phyloP scores from a whole-genome alignment of 2,797 vertebrate species.

The Dendrocincla fuliginosa region DNA sequence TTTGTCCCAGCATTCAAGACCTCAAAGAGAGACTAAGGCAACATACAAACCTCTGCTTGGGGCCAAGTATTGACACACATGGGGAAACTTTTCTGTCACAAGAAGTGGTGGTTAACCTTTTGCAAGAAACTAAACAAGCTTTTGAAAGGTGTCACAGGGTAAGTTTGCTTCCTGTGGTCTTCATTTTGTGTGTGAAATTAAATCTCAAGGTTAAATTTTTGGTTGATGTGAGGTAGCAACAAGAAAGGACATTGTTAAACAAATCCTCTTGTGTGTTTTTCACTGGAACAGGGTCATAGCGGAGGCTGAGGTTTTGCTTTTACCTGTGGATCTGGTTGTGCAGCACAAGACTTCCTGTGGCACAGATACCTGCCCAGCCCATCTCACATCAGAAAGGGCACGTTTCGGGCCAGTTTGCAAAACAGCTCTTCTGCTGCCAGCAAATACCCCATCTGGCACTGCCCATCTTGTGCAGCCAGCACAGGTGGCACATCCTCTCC shows the following conservation, averaged over 20 bases:
- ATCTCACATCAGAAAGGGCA: background rate
- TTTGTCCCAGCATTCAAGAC: conserved; percentile 89
- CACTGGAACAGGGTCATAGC: background rate
- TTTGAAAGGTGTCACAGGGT: conserved; percentile 98
- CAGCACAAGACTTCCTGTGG: background rate
- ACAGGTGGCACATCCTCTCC: background rate
- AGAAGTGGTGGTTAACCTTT: conserved; percentile 95
- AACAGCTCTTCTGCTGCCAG: background rate
- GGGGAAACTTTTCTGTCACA: conserved; percentile 97
- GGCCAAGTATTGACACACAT: conserved; percentile 95
- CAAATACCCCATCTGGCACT: background rate
- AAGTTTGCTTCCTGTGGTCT: conserved; percentile 21
- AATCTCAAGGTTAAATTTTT: too few species aligned
- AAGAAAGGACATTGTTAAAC: background rate
- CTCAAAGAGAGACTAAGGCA: conserved; percentile 96
- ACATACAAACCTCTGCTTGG: conserved; percentile 91
- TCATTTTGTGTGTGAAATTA: background rate
- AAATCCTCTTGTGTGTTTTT: background rate
- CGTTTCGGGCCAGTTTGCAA: background rate
- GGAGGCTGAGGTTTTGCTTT: background rate
- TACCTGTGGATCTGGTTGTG: background rate
- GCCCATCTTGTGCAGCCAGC: background rate
- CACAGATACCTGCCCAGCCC: background rate
- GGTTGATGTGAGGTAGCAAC: background rate
- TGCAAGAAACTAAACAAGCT: conserved; percentile 97